These are phyloP conservation scores for Drosophila affinis DNA, from an alignment of 2,888 invertebrate genomes.

Conservation along the genomic window DNA sequence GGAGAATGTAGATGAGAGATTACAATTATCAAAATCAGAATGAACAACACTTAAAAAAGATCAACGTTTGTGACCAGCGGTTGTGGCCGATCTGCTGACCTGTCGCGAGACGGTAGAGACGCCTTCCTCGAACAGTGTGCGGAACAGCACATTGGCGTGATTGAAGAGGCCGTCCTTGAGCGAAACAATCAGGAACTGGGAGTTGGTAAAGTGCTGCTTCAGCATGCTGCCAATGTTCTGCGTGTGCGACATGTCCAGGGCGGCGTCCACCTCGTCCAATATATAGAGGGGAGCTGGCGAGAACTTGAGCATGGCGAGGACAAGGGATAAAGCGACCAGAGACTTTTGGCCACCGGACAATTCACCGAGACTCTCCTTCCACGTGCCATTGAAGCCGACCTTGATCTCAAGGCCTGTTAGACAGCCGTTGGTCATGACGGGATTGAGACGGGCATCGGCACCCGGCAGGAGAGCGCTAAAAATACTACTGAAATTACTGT, in stretches of 20 bases:
- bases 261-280: constrained; percentile 99
- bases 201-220: constrained; percentile 93
- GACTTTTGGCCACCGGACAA: constrained; percentile 98
- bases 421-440: constrained; percentile 83
- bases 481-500: constrained; percentile 96
- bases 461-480: constrained; percentile 96
- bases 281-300: constrained; percentile 99
- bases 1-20: not conserved
- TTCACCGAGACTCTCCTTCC: constrained; percentile 98
- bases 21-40: not conserved
- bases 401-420: constrained; percentile 95
- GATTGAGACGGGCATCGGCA: constrained; percentile 92
- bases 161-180: constrained; percentile 99
- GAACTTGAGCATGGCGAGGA: constrained; percentile 97
- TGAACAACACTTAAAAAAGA: not conserved
- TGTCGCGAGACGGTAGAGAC: constrained; percentile 93
- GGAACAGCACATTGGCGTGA: constrained; percentile 98
- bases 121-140: constrained; percentile 97
- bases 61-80: constrained; percentile 18
- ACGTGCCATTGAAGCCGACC: constrained; percentile 95
- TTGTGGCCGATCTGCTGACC: constrained; percentile 69
- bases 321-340: constrained; percentile 96
- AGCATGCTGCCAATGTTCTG: constrained; percentile 99
- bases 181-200: constrained; percentile 98
- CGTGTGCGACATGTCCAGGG: constrained; percentile 98